A percentile compares a stretch with the other conserved stretches of the same genome.
These are phyloP conservation scores for Parotia lawesii DNA, from an alignment of 2,113 vertebrate genomes.

Conservation along the genomic window DNA sequence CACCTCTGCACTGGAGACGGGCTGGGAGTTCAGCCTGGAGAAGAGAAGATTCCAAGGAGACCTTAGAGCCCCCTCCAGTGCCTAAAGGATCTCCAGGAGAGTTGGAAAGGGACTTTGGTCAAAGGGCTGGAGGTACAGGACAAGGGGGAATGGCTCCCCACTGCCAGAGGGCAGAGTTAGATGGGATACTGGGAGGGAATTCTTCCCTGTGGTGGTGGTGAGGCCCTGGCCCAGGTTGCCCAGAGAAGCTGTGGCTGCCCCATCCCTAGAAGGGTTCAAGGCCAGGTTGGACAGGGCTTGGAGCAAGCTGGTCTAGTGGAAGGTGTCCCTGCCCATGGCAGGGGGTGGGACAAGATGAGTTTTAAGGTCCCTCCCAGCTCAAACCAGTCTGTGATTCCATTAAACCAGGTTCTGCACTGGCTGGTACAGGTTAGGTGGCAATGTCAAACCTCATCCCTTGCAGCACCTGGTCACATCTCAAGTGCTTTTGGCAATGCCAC, in stretches of 20 bases:
- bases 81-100: background rate
- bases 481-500: background rate
- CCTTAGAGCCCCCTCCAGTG: background rate
- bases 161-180: background rate
- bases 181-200: background rate
- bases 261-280: background rate
- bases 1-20: background rate
- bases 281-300: background rate
- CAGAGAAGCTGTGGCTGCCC: background rate
- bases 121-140: background rate
- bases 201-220: background rate
- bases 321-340: background rate
- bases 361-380: background rate
- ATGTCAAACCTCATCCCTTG: background rate
- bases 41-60: background rate
- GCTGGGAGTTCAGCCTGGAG: background rate
- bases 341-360: too few relatives aligned
- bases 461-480: background rate
- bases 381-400: background rate
- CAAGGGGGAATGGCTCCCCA: background rate
- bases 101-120: background rate
- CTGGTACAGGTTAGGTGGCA: background rate
- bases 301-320: accelerated
- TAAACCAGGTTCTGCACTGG: background rate
- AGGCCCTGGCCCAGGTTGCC: background rate